These are phyloP conservation scores for Dione vanillae DNA, from an alignment of 2,888 invertebrate species.

Conservation along the genomic window DNA sequence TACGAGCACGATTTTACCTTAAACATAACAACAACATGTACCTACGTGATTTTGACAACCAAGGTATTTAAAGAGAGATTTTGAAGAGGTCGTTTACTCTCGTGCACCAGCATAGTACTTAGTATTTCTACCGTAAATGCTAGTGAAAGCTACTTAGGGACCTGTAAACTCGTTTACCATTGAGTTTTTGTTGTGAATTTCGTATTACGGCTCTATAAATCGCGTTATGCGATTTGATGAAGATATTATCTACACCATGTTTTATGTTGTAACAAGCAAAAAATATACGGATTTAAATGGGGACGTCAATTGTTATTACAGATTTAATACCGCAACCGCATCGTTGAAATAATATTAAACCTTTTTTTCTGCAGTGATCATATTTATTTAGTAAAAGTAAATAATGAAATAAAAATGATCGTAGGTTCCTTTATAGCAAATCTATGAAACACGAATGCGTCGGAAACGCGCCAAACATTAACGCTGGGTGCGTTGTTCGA, in stretches of 20 bases:
- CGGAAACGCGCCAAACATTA: slow-evolving; percentile 14
- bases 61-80: slow-evolving; percentile 12
- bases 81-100: slow-evolving; percentile 22
- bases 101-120: slow-evolving; percentile 21
- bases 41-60: not conserved
- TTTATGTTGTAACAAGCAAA: not conserved
- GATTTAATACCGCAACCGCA: not conserved
- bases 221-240: not conserved
- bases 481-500: slow-evolving; percentile 1
- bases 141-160: slow-evolving; percentile 50
- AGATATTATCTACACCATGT: not conserved
- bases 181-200: slow-evolving; percentile 39
- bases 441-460: slow-evolving; percentile 18
- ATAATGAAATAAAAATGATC: slow-evolving; percentile 7
- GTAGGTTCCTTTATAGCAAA: not conserved
- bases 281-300: not conserved
- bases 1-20: not conserved
- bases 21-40: not conserved
- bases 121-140: slow-evolving; percentile 46
- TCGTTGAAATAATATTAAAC: not conserved
- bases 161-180: slow-evolving; percentile 46
- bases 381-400: not conserved
- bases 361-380: not conserved
- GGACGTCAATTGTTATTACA: not conserved
- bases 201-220: slow-evolving; percentile 3